Evolutionary conservation across 2,113 vertebrate genomes (phyloP), one percentile per base, ranked within the genome.

Genomic region (Prunella fulvescens): DNA sequence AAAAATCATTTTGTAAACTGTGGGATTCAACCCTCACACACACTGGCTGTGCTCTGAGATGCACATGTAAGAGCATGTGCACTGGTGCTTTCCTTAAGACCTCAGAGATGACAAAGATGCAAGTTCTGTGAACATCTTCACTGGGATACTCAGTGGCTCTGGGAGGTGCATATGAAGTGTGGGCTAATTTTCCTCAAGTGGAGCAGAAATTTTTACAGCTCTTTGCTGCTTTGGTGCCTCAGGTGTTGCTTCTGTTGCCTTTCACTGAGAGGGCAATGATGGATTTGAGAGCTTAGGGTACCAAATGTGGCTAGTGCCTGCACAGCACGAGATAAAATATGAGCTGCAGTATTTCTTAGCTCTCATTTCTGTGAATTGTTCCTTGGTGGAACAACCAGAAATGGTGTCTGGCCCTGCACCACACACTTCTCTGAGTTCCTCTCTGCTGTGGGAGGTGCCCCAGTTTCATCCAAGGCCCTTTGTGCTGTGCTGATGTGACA

Each of bases 31-130:
- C 9, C 6, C 19, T 47, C 7, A 2, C 28, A 12, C 22, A 4
- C 24, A 4, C 33, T 9, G 33, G 10, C 67, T 86, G 42, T 77
- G n/a, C 62, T 79, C 26, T 1, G 33, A 62, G 47, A 11, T 72
- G 48, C 24, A 29, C 0, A 0, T 17, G 12, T 37, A 6, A 45
- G 22, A 47, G 24, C 42, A 14, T 0, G 1, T 45, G 39, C 11
- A 1, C 16, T 47, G 76, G 6, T 37, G 9, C 13, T 62, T 83
- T 81, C 47, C 25, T 70, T 2, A 17, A 37, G 14, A 50, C 6
- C 37, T 90, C n/a, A 23, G 24, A 64, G 28, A 19, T 7, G 15
- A 14, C 3, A 9, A 67, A 90, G 26, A 10, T 67, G 12, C 9
- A 17, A 7, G 3, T 31, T 70, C 19, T 84, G 26, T 39, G 42